Base-by-base conservation (phyloP, 2,888 invertebrate species). In the Conchocele bisecta region DNA sequence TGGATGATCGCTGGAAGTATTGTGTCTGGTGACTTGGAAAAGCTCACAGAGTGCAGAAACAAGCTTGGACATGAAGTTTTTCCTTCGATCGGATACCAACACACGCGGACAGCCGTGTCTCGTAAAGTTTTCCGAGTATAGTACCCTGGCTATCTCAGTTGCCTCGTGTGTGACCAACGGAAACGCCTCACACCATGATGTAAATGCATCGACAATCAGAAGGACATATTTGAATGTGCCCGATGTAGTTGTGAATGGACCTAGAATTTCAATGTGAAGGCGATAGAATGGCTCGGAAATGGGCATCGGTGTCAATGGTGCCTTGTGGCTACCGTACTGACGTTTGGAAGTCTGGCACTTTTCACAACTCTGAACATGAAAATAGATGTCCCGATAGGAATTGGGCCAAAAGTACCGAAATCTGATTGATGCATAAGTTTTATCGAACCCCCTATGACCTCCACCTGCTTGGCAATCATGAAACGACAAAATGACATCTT, bases 381-480 rank as follows among this genome's bases (percentile, higher is more conserved):
- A 58, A 11, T 60, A 20, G 6, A 73, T 39, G 33, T 68, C 68
- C 24, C 31, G n/a, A 31, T 65, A 59, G 44, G 69, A 58, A 11
- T 50, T 44, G 13, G 31, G 35, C 68, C 73, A 73, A 20, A 59
- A 54, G 42, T 69, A 73, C 20, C 73, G 59, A 20, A 35, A 9
- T 31, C 53, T 17, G 11, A 76, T 50, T 0, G 59, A 13, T 3
- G 29, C 29, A 29, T 54, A 64, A 9, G 54, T 69, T 41, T 63
- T 50, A n/a, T 70, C 53, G 2, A 31, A 41, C 17, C 70, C 65
- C 22, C 31, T 44, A 46, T 70, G 70, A 17, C 39, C 28, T 5
- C 67, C 75, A 50, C 63, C 57, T 33, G 54, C 31, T 5, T 17
- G 17, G 1, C 44, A 29, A 24, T 76, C 69, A 69, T 73, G 73